Percentiles rank a stretch among this genome's conserved stretches.
Conservation (phyloP, 2,113 vertebrate genomes). For the Rattus rattus region DNA sequence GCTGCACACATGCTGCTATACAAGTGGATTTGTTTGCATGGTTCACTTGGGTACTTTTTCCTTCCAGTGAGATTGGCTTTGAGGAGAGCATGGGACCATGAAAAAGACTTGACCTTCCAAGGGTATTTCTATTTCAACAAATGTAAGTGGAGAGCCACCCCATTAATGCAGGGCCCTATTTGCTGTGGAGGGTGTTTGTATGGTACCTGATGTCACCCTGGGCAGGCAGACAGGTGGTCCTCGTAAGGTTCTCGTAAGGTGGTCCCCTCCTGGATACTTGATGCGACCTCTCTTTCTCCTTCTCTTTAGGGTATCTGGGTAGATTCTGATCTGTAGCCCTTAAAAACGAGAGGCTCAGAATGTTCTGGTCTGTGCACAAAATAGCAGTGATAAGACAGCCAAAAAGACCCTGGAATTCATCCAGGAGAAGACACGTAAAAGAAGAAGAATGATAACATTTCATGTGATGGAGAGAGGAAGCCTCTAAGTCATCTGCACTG, state of each 20-base stretch:
- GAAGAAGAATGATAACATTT: not conserved
- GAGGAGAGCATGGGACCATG: not conserved
- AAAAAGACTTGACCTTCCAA: not conserved
- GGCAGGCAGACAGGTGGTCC: too few species aligned
- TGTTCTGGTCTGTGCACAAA: not conserved
- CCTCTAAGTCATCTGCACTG: not conserved
- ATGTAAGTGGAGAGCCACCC: too few species aligned
- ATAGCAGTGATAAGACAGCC: not conserved
- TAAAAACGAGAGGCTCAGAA: not conserved
- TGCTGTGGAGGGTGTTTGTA: not conserved
- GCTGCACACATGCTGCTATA: not conserved
- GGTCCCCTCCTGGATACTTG: not conserved
- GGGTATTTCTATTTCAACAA: too few species aligned
- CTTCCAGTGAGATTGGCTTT: not conserved
- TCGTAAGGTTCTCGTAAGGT: not conserved
- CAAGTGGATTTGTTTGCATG: not conserved
- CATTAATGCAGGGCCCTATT: too few species aligned
- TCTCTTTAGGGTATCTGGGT: not conserved
- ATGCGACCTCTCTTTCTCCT: not conserved
- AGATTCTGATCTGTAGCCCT: not conserved
- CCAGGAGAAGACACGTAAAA: not conserved
- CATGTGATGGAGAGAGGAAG: not conserved
- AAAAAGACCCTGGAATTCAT: slow-evolving; percentile 24
- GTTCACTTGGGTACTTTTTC: not conserved
- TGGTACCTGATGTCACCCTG: not conserved